phyloP scores from a whole-genome alignment of 2,888 invertebrate species.

The Shargacucullia verbasci region DNA sequence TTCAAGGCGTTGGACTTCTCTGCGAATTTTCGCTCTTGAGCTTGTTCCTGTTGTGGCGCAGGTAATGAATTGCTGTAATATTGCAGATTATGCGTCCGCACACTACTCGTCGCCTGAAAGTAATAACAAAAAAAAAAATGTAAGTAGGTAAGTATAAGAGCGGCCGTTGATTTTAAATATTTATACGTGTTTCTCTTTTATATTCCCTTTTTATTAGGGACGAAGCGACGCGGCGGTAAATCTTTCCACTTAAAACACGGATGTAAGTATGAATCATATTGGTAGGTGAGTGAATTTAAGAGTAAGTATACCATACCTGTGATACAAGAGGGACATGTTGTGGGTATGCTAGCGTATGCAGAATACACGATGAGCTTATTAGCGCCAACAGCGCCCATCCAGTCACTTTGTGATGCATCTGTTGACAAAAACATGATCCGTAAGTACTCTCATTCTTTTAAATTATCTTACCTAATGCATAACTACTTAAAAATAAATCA shows the following conservation, averaged over 20 bases:
- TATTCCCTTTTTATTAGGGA: not conserved
- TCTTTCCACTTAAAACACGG: not conserved
- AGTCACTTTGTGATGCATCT: constrained; percentile 90
- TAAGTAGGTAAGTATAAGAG: constrained; percentile 8
- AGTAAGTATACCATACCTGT: constrained; percentile 67
- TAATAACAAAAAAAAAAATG: not conserved
- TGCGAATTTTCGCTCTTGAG: constrained; percentile 93
- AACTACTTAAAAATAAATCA: constrained; percentile 27
- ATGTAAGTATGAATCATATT: not conserved
- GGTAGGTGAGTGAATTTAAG: not conserved
- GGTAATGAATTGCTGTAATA: constrained; percentile 85
- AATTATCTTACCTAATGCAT: constrained; percentile 1
- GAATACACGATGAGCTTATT: constrained; percentile 90
- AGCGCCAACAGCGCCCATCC: constrained; percentile 93
- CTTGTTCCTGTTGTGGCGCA: constrained; percentile 73
- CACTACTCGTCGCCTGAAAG: constrained; percentile 84
- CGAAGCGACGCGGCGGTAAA: not conserved
- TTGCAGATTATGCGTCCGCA: constrained; percentile 83
- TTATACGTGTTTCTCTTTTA: not conserved
- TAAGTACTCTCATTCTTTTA: constrained; percentile 57
- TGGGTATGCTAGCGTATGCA: constrained; percentile 92
- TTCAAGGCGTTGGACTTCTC: constrained; percentile 97
- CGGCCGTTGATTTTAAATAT: not conserved
- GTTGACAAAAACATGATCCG: constrained; percentile 59
- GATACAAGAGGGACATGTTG: constrained; percentile 82